Evolutionary conservation across 1,140 invertebrate species (phyloP), one percentile per base, ranked within the genome.

Genomic region (Lamellibrachia luymesi): DNA sequence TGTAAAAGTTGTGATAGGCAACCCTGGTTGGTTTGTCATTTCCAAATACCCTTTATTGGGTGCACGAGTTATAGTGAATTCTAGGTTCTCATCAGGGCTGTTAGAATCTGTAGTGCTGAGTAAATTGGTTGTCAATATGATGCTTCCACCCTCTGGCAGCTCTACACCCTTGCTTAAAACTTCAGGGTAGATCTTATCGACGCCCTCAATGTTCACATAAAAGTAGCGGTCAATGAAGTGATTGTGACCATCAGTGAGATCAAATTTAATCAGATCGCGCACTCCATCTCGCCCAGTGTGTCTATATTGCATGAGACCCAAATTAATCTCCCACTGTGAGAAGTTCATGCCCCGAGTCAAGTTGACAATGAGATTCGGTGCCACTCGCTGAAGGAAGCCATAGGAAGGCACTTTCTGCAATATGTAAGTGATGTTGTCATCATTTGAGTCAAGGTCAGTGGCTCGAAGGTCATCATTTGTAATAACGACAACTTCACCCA

Each of bases 171-270:
- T 95, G 93, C 95, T 96, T 91, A 96, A 94, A 13, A 96, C 95
- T 89, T 95, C 94, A 8, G 96, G 96, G 93, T 95, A 96, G 4
- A 95, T 94, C 17, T 94, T 95, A 93, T 96, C 96, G n/a, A 95
- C 94, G 10, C 96, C 96, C 94, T 96, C 95, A 25, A 97, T 95
- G 8, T 94, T 96, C 4, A 97, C 94, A 93, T 96, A 96, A 94
- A 97, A 96, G 92, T 96, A 95, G 2, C 95, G 93, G 93, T 96
- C 96, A 51, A 96, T 95, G n/a, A 96, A 94, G 1, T 95, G 95
- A 93, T 97, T 97, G 25, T 95, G 93, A 10, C 96, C 96, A 95
- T 97, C 96, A 8, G 96, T 96, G 7, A 97, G 94, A 93, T 96
- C 96, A 94, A 97, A 96, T 93, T 96, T 96, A 50, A 97, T 95